Conservation (phyloP, 1,140 invertebrate species). For the Heliconius himera region DNA sequence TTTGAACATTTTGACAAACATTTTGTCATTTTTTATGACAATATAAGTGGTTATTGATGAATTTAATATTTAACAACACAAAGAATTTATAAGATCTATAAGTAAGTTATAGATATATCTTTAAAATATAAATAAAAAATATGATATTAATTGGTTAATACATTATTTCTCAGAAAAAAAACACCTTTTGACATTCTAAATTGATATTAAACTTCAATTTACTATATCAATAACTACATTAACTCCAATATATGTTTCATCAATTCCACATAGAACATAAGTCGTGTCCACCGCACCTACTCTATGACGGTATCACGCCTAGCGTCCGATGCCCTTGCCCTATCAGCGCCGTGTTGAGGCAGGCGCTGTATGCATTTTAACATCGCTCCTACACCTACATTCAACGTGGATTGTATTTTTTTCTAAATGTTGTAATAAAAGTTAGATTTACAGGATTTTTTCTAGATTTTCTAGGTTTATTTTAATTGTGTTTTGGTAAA, state of each 20-base stretch:
- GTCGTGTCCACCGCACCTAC: constrained; percentile 21
- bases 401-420: constrained; percentile 16
- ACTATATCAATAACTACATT: too few species aligned
- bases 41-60: too few species aligned
- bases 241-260: neutral
- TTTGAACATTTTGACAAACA: neutral
- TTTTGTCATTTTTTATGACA: too few species aligned
- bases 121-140: too few species aligned
- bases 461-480: neutral
- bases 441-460: neutral
- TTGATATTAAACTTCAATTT: too few species aligned
- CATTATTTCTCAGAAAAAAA: too few species aligned
- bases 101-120: too few species aligned
- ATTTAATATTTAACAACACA: too few species aligned
- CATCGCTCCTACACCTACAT: constrained; percentile 25
- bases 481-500: neutral
- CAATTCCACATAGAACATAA: neutral
- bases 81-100: too few species aligned
- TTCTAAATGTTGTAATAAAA: neutral
- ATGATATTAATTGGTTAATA: too few species aligned
- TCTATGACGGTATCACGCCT: constrained; percentile 51
- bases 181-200: too few species aligned
- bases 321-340: constrained; percentile 69
- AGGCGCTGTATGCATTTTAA: constrained; percentile 48
- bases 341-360: constrained; percentile 63